A percentile compares a stretch with the other conserved stretches of the same genome.
These are phyloP conservation scores for Ganaspis brasiliensis DNA, from an alignment of 2,888 invertebrate genomes.

Conservation along the genomic window DNA sequence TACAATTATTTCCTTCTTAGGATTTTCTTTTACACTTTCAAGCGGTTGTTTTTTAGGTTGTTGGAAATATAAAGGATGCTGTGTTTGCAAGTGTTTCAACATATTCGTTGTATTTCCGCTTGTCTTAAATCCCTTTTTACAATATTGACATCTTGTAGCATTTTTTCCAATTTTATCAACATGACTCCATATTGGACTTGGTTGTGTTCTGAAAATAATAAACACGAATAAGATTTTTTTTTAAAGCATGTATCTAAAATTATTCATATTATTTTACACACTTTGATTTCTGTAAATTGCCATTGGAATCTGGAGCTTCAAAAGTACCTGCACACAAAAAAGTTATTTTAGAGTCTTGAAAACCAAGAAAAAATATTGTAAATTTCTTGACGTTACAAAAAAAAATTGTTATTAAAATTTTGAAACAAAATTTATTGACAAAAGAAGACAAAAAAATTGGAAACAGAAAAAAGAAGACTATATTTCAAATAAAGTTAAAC, in stretches of 20 bases:
- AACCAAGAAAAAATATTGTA: no score
- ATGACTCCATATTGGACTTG: neutral
- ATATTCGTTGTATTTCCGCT: neutral
- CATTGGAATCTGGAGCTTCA: neutral
- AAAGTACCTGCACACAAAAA: neutral
- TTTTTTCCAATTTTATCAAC: neutral
- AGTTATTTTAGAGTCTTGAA: neutral
- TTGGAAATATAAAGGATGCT: slow-evolving; percentile 1
- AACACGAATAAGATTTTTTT: no score
- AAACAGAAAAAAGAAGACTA: no score
- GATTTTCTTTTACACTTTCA: neutral
- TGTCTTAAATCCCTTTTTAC: neutral
- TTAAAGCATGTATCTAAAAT: no score
- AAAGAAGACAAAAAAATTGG: no score
- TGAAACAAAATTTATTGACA: no score
- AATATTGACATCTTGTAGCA: neutral
- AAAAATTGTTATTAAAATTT: no score
- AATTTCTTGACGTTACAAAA: neutral
- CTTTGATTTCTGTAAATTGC: neutral
- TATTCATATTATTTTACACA: neutral
- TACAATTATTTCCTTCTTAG: neutral
- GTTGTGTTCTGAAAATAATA: slow-evolving; percentile 14
- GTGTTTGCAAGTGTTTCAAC: neutral
- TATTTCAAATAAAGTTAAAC: no score
- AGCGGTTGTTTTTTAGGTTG: neutral